Base-by-base conservation (phyloP, 2,797 vertebrate species). In the Babyrousa celebensis region DNA sequence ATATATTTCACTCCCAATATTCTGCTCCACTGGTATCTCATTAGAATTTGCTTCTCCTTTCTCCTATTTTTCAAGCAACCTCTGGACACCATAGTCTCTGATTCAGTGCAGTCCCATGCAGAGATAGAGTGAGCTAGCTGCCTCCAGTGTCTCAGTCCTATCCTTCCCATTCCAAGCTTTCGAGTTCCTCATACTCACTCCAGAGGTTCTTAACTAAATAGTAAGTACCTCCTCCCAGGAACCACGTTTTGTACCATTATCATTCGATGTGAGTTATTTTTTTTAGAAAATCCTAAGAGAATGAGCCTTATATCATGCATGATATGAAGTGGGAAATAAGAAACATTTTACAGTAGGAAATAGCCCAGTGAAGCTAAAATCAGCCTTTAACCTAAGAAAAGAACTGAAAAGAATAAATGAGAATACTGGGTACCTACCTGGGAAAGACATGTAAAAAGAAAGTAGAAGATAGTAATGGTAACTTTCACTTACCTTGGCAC, bases 31-130 rank as follows among this genome's bases (percentile, higher is more conserved):
- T 52, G 15, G 71, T 14, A 54, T 15, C 7, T 87, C 70, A 89
- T 29, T 93, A 75, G 20, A 14, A 56, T 72, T 62, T 54, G 6
- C 32, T 86, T 89, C 21, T 79, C 7, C 32, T 67, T 78, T 52
- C 21, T 48, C 36, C 4, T 17, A 16, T 89, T 70, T 89, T 74
- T 91, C 75, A 86, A 58, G 78, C 60, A 29, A 20, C 14, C 32
- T 7, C 5, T 14, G 18, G 21, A 40, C 21, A 29, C 1, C 2
- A 56, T 27, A 23, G 3, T 32, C 6, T 56, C 48, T 20, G 29
- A 56, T 48, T 32, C 0, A 0, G 11, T 20, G 2, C 3, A 17
- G 7, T 60, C 2, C 12, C 21, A 6, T 15, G 0, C 8, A 52
- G 11, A 52, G 16, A 12, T 5, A 58, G 43, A 52, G 6, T 16